Percentiles rank a stretch among this genome's conserved stretches.
These are phyloP conservation scores for Copidosoma floridanum DNA, from an alignment of 1,140 invertebrate genomes.

Conservation along the genomic window DNA sequence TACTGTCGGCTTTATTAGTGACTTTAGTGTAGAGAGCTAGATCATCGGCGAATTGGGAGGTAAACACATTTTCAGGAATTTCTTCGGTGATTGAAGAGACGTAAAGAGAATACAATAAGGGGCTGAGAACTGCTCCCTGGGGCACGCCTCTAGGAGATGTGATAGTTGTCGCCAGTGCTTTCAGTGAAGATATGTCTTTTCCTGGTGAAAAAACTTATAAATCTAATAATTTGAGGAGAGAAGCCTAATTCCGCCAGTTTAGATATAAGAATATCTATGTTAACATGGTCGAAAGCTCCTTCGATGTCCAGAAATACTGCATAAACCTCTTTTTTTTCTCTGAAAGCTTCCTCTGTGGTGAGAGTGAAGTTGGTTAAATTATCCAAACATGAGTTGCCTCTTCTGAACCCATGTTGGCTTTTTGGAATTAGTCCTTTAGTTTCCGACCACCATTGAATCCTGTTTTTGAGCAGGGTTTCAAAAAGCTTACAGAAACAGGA, in stretches of 20 bases:
- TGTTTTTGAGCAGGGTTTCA: background rate
- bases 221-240: constrained; percentile 4
- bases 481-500: background rate
- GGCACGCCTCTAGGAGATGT: constrained; percentile 22
- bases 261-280: background rate
- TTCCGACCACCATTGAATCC: background rate
- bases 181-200: constrained; percentile 1
- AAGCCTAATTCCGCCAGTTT: constrained; percentile 18
- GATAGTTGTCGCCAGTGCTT: background rate
- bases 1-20: too few relatives aligned
- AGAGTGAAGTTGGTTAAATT: background rate
- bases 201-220: constrained; percentile 10
- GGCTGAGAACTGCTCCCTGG: constrained; percentile 28
- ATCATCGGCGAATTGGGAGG: constrained; percentile 28
- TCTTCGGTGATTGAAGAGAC: constrained; percentile 12
- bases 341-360: background rate
- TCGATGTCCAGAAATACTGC: constrained; percentile 10
- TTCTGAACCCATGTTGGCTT: background rate
- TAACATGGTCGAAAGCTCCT: constrained; percentile 21
- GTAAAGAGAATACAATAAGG: constrained; percentile 26
- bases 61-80: background rate
- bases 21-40: constrained; percentile 4
- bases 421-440: background rate
- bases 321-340: background rate
- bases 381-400: background rate